Evolutionary conservation across 2,888 invertebrate genomes (phyloP), one percentile per base, ranked within the genome.

Genomic region (Drosophila mettleri): DNA sequence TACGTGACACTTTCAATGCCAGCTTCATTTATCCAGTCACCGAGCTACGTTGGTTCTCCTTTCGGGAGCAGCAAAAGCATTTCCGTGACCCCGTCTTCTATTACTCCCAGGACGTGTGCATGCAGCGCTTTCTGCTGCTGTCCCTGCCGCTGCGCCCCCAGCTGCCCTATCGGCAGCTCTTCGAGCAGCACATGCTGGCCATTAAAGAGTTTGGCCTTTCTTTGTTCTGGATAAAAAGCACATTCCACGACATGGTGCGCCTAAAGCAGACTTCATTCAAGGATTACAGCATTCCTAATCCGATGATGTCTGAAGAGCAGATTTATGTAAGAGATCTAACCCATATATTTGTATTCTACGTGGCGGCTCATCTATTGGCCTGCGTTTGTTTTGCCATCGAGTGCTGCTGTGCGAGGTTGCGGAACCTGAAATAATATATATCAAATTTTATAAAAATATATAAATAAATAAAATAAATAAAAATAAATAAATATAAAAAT

Each of bases 101-200:
- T 27, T 86, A 60, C 16, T 62, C 73, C 5, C 16, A 72, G 0
- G 71, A 74, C 8, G 5, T 78, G 2, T 81, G 81, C 34, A 2
- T 83, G 1, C 36, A 55, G 1, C 52, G 33, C 0, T 62, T 68
- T 6, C 0, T 64, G 2, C 24, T 60, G 1, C 18, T 71, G 1
- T 45, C 53, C 27, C 0, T 85, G 1, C 80, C 85, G 0, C 0
- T 82, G 0, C 71, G 85, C 0, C 46, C 34, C 0, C 22, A 36
- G 7, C 27, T 85, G 53, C 84, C 85, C 7, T 82, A 82, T 45
- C 73, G 80, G 2, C 64, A 72, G 2, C 54, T 76, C 33, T 68
- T 84, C 45, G 74, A 85, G 14, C 51, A 61, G 36, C 85, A 84
- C 20, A 63, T 80, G 2, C 54, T 58, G 18, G 29, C 14, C 1